Conservation (phyloP, 2,888 invertebrate species). For the Theristus sp. region DNA sequence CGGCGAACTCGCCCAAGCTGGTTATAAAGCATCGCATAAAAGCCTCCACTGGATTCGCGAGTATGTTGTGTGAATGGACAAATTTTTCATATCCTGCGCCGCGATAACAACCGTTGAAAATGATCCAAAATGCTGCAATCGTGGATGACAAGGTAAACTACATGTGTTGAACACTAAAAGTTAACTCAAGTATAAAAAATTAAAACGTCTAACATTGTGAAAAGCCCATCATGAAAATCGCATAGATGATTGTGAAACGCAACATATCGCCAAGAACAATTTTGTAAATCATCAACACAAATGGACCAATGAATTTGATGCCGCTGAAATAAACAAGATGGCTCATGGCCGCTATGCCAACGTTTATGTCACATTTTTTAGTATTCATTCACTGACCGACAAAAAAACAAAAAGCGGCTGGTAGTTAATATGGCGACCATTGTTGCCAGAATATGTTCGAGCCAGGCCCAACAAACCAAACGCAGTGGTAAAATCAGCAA, state of each 20-base stretch:
- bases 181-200: too few species aligned
- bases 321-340: constrained; percentile 45
- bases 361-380: neutral
- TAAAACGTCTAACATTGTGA: constrained; percentile 73
- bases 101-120: constrained; percentile 14
- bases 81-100: constrained; percentile 7
- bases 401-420: constrained; percentile 68
- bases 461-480: constrained; percentile 58
- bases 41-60: constrained; percentile 59
- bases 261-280: constrained; percentile 91
- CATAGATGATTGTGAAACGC: constrained; percentile 82
- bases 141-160: neutral
- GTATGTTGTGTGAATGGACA: constrained; percentile 15
- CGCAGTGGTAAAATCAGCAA: constrained; percentile 63
- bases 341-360: too few species aligned
- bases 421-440: constrained; percentile 85
- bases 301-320: constrained; percentile 90
- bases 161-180: neutral
- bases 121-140: constrained; percentile 34
- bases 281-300: constrained; percentile 96
- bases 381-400: neutral
- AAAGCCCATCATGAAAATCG: constrained; percentile 90
- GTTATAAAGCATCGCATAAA: constrained; percentile 95
- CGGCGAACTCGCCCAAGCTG: constrained; percentile 88
- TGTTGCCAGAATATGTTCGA: constrained; percentile 75